phyloP scores from a whole-genome alignment of 2,797 vertebrate genomes.

The Sebastes baramenuke region DNA sequence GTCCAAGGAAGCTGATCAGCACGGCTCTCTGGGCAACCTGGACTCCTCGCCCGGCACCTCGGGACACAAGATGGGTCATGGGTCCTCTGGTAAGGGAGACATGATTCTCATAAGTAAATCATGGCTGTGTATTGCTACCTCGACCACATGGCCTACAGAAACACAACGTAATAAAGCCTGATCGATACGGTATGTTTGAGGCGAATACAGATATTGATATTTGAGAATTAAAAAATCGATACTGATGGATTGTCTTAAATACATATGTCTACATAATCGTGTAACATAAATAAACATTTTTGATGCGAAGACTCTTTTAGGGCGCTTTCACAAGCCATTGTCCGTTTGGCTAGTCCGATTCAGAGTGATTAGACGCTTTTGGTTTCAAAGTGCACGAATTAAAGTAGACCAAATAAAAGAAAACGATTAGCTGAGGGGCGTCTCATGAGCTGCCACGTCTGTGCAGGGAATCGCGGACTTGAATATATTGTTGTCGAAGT shows the following conservation, averaged over 20 bases:
- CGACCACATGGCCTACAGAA: neutral
- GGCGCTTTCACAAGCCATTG: too few relatives aligned
- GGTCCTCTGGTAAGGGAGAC: slow-evolving; percentile 82
- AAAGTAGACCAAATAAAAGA: too few relatives aligned
- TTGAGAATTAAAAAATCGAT: neutral
- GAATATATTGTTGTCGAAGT: too few relatives aligned
- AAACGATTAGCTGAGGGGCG: too few relatives aligned
- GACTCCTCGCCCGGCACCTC: slow-evolving; percentile 89
- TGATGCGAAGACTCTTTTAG: neutral
- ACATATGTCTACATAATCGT: neutral
- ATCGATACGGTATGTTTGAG: neutral
- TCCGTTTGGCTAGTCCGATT: too few relatives aligned
- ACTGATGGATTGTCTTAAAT: neutral
- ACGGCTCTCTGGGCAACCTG: slow-evolving; percentile 85
- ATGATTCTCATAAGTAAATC: neutral
- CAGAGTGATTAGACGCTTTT: too few relatives aligned
- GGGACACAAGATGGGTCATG: slow-evolving; percentile 85
- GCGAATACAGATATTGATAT: neutral
- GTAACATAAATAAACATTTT: neutral
- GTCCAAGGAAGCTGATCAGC: slow-evolving; percentile 90
- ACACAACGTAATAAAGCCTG: neutral
- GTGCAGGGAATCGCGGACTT: too few relatives aligned
- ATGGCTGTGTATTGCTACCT: neutral
- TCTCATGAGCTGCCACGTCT: too few relatives aligned
- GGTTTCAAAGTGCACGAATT: too few relatives aligned